A percentile compares a stretch with the other conserved stretches of the same genome.
Conservation (phyloP, 2,888 invertebrate genomes). For the Norana najaformis region DNA sequence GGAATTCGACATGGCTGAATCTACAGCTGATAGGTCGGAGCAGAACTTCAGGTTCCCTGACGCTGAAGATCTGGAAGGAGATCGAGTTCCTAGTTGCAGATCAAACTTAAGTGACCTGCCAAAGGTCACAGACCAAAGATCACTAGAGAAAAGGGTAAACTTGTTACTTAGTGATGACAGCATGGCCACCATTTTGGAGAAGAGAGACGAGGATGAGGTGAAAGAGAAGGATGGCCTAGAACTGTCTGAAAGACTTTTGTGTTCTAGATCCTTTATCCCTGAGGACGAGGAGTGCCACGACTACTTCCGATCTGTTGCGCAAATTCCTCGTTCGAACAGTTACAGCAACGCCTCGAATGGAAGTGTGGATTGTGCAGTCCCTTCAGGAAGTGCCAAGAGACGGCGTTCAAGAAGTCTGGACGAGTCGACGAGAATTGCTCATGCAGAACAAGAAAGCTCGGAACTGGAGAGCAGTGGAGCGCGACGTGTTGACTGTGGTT, state of each 20-base stretch:
- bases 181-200: background rate
- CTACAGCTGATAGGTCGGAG: background rate
- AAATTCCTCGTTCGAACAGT: background rate
- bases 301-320: background rate
- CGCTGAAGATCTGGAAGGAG: background rate
- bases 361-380: background rate
- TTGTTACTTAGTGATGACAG: background rate
- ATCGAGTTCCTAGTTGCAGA: background rate
- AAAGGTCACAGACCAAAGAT: background rate
- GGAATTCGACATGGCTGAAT: background rate
- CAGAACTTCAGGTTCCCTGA: too few relatives aligned
- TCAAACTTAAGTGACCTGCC: background rate
- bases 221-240: background rate
- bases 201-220: background rate
- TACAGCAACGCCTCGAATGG: background rate
- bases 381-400: background rate
- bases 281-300: background rate
- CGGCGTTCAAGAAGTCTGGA: background rate
- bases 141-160: background rate
- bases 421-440: background rate
- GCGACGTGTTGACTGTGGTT: background rate
- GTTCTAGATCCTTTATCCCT: background rate
- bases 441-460: background rate
- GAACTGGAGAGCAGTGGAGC: background rate
- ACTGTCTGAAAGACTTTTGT: background rate